Evolutionary conservation across 2,797 vertebrate genomes (phyloP), one percentile per base, ranked within the genome.

Genomic region (Borostomias antarcticus): DNA sequence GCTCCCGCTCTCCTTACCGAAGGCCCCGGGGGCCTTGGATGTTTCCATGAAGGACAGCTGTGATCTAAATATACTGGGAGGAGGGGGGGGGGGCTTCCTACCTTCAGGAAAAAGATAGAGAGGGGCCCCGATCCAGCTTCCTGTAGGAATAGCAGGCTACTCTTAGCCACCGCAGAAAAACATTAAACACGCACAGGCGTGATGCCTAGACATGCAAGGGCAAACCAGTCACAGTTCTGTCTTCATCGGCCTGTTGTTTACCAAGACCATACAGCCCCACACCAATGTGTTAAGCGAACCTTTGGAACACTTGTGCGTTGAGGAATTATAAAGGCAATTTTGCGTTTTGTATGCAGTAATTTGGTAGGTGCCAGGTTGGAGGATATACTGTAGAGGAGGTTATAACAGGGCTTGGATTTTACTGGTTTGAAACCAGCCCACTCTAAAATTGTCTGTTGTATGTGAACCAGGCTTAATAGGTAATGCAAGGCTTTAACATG

Each of bases 31-130:
- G 84, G 76, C 87, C 85, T 87, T 84, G 75, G 66, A 77, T 82
- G 60, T 90, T 91, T 90, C 84, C 88, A 87, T 59, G 70, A 62
- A 48, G 73, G 81, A 89, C 89, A 92, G 88, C 89, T 91, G 90
- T 85, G 84, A 74, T 85, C 92, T 92, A 92, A 91, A 91, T 89
- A 90, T 91, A 90, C 74, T 21, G 54, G 45, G n/a, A n/a, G n/a
- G n/a, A n/a, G n/a, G n/a, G n/a, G n/a, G n/a, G n/a, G 62, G 63
- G 11, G 43, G 72, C 81, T 84, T 88, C 86, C 86, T 85, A 79
- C 84, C 85, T 90, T 88, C 82, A 91, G 90, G 89, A 90, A 89
- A 88, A 76, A 75, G 61, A 67, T 66, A 80, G 54, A 32, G 63
- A 59, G 62, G 59, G 17, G 53, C 50, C 64, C 10, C 66, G 75